Base-by-base conservation (phyloP, 1,140 invertebrate species). In the Bombus difficillimus region DNA sequence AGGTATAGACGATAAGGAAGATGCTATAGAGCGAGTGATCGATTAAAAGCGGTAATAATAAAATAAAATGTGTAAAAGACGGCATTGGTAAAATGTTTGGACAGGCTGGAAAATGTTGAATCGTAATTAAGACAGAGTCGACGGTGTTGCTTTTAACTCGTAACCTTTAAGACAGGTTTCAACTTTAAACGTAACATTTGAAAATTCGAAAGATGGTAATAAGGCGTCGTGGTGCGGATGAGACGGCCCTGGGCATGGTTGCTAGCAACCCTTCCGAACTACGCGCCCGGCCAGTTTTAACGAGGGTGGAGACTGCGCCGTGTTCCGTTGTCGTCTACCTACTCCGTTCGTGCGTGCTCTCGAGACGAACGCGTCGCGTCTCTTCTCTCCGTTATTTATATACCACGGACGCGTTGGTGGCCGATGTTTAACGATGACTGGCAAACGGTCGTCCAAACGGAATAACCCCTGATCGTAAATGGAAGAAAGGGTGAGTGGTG, bases 241-340 rank as follows among this genome's bases (percentile, higher is more conserved):
- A 32, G 25, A 73, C 32, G 39, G 57, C 57, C 41, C 69, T 85
- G 77, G 47, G 0, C 8, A 37, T 69, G n/a, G 15, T n/a, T 3
- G 18, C 25, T 53, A 74, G 64, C 81, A 75, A 83, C 81, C 76
- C 83, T 89, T 73, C 78, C 59, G 39, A 78, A 83, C 47, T 77
- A 85, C 75, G 75, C 83, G 83, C n/a, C 82, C 57, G 69, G 72
- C 77, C 81, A 75, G 88, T 88, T 92, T 86, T 83, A 62, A 90
- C 87, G 83, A 92, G 89, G 79, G 85, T 89, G 86, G 92, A 92
- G 92, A 92, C 84, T 93, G 92, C 91, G 92, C 91, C 32, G 81
- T 90, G 53, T 82, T 34, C 25, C 59, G n/a, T 32, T 22, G 43
- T 22, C 13, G 64, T 34, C 62, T 53, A 22, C 0, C 18, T 22